These are phyloP conservation scores for Ranitomeya variabilis DNA, from an alignment of 2,113 vertebrate genomes.

Conservation along the genomic window DNA sequence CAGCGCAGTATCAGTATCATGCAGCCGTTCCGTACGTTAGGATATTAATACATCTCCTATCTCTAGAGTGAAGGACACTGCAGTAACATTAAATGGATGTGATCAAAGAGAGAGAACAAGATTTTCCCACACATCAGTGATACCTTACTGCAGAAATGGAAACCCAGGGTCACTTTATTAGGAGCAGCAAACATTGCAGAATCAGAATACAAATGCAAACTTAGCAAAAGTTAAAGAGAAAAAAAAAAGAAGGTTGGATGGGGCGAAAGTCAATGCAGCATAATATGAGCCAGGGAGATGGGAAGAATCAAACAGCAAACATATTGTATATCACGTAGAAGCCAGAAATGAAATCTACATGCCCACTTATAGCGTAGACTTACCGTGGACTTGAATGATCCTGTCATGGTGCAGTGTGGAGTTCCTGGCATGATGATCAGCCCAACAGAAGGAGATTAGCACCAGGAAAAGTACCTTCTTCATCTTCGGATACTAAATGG, in stretches of 20 bases:
- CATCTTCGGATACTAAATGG: constrained; percentile 78
- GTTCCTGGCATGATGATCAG: constrained; percentile 76
- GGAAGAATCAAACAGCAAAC: constrained; percentile 43
- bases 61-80: constrained; percentile 50
- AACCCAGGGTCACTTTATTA: background rate
- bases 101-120: background rate
- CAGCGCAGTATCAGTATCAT: constrained; percentile 26
- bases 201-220: constrained; percentile 22
- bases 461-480: constrained; percentile 83
- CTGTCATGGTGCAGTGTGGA: constrained; percentile 78
- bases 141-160: constrained; percentile 5
- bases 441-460: constrained; percentile 83
- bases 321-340: constrained; percentile 53
- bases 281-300: constrained; percentile 57
- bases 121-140: background rate
- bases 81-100: constrained; percentile 36
- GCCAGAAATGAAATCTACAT: constrained; percentile 55
- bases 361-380: constrained; percentile 64
- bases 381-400: constrained; percentile 91
- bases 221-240: constrained; percentile 49
- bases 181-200: constrained; percentile 22
- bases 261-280: constrained; percentile 58
- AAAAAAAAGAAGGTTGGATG: constrained; percentile 39
- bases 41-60: constrained; percentile 38
- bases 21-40: constrained; percentile 30